Evolutionary conservation across 1,140 invertebrate genomes (phyloP).

Genomic region (Melanaphis sacchari): DNA sequence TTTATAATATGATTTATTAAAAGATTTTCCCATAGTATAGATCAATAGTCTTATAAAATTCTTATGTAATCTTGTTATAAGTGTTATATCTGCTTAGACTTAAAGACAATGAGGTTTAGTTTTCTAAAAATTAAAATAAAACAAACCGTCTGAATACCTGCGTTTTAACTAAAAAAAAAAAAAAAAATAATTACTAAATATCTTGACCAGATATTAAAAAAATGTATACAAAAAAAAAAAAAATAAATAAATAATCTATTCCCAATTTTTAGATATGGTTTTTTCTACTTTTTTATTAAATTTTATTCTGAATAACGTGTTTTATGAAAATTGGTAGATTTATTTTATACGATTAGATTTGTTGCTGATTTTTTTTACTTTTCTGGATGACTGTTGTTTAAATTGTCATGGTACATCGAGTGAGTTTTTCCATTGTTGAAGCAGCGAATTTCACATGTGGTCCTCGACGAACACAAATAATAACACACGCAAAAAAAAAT

Average conservation of each 20-base stretch:
- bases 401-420: background rate
- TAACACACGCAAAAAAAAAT: background rate
- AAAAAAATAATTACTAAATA: no score
- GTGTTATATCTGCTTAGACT: background rate
- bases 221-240: no score
- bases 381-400: background rate
- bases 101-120: background rate
- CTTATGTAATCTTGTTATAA: background rate
- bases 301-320: background rate
- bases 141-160: background rate
- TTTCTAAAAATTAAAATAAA: background rate
- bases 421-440: background rate
- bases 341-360: conserved; percentile 14
- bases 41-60: background rate
- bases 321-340: background rate
- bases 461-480: background rate
- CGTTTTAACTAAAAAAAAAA: background rate
- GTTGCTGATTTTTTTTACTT: background rate
- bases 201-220: no score
- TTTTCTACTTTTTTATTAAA: background rate
- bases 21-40: background rate
- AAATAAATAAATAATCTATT: no score
- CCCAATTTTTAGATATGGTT: no score
- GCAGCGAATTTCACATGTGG: background rate
- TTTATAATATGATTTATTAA: background rate